Base-by-base conservation (phyloP, 1,140 invertebrate species). In the Lasioglossum baleicum region DNA sequence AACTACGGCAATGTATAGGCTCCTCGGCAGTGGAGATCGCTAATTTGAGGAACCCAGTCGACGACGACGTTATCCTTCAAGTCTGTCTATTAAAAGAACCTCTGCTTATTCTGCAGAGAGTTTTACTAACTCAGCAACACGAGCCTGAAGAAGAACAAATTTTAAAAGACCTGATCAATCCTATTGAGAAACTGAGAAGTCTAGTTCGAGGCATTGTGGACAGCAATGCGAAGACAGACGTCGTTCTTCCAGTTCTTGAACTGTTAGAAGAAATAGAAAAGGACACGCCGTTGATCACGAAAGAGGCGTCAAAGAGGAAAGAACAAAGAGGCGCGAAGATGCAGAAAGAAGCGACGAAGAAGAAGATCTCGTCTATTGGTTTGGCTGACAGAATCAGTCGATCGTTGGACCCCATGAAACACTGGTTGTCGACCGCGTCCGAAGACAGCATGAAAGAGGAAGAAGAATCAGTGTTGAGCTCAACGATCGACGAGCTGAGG, bases 231-330 rank as follows among this genome's bases (percentile, higher is more conserved):
- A 78, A 75, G 10, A 51, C 66, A 2, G 83, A 87, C 10, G 22
- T 15, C 8, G 66, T 90, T 11, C 31, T 69, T 60, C 77, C 87
- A 0, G 60, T 91, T 31, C 11, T 92, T 11, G 81, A 89, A 20
- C 72, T 90, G n/a, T 69, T 92, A 26, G 88, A 91, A 69, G 90
- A 90, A 44, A 87, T 92, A 61, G 85, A 90, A 67, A 90, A 87
- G 61, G 87, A 89, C 60, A 79, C 87, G 0, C 56, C 75, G 13
- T 44, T 90, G 31, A 80, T 89, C 15, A 70, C 83, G 0, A 89
- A 87, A 72, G 83, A 89, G 74, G 69, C 82, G 0, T 72, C 83
- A 5, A 88, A 88, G 72, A 87, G 84, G 80, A 72, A 83, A 31
- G 58, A 8, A 42, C 58, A 81, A 22, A 68, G 65, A 44, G 64